Base-by-base conservation (phyloP, 2,113 vertebrate species). In the Lucifuga dentata region DNA sequence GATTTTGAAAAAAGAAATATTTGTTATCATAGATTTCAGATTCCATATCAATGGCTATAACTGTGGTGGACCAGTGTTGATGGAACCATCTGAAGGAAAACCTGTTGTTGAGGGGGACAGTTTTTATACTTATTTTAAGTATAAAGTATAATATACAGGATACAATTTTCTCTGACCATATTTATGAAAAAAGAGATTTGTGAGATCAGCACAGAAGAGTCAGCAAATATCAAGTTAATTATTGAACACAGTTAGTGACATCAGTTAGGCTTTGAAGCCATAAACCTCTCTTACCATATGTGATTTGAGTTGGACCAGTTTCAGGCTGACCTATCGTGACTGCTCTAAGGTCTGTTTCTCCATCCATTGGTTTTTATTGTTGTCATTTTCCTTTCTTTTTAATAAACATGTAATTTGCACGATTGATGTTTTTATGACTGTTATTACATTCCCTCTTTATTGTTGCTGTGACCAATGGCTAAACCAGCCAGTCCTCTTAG, bases 351-450 rank as follows among this genome's bases (percentile, higher is more conserved):
- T 83, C 44, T 41, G 50, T 68, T 78, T 55, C 52, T 57, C 57
- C 55, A 57, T 71, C 67, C 68, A 15, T 64, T 35, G 58, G 0
- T 48, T 64, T 80, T 80, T 67, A 73, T 64, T 65, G 21, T 74
- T 73, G 60, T 72, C 20, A 6, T 56, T 15, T 81, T 52, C 20
- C 40, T 78, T 79, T 82, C 35, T 67, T 86, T 62, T 73, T 68
- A 81, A 90, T 85, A 80, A 83, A 90, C 68, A 79, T 75, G 65
- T 65, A 65, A 80, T 88, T 84, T 84, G 15, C 32, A 3, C 29
- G 84, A 90, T 86, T 84, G 66, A 89, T 87, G 48, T 39, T 17
- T 84, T 77, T 56, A 70, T 67, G 44, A 43, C 58, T 33, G 35
- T 58, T 76, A 73, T 89, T 80, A 80, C 36, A 29, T 67, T 62